Conservation (phyloP, 2,888 invertebrate species). For the Caenorhabditis imperialis region DNA sequence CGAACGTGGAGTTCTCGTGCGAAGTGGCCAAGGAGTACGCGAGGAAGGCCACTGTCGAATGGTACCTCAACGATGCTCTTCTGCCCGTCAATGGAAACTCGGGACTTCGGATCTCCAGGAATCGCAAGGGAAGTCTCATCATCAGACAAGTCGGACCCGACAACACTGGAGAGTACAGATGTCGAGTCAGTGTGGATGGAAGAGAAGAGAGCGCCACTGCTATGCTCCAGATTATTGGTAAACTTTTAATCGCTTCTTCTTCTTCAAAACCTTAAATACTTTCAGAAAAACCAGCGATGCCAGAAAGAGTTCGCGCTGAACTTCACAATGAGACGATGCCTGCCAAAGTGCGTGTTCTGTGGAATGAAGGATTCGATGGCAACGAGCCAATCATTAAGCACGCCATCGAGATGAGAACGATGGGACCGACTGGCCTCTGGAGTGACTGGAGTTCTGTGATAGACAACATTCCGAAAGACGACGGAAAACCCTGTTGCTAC, state of each 20-base stretch:
- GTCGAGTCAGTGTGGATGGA: slow-evolving; percentile 90
- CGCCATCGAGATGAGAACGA: slow-evolving; percentile 90
- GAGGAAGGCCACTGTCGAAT: slow-evolving; percentile 56
- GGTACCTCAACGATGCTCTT: slow-evolving; percentile 65
- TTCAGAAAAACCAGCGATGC: slow-evolving; percentile 91
- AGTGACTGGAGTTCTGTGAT: slow-evolving; percentile 81
- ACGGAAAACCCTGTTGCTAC: slow-evolving; percentile 52
- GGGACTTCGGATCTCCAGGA: slow-evolving; percentile 56
- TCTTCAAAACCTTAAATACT: slow-evolving; percentile 28
- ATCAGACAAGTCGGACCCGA: slow-evolving; percentile 81
- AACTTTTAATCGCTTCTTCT: slow-evolving; percentile 14
- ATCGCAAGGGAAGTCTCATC: slow-evolving; percentile 60
- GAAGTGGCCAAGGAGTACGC: slow-evolving; percentile 90
- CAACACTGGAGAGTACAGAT: slow-evolving; percentile 88
- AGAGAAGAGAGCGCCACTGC: slow-evolving; percentile 88
- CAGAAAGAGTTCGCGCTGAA: slow-evolving; percentile 88
- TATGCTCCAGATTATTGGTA: slow-evolving; percentile 85
- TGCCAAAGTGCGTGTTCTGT: slow-evolving; percentile 81
- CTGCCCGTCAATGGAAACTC: slow-evolving; percentile 58
- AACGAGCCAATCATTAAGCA: slow-evolving; percentile 89
- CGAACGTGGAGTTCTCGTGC: slow-evolving; percentile 93
- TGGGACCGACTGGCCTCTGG: slow-evolving; percentile 81
- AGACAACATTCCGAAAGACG: slow-evolving; percentile 83
- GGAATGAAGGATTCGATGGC: slow-evolving; percentile 90
- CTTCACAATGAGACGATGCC: slow-evolving; percentile 85